A percentile compares a stretch with the other conserved stretches of the same genome.
These are phyloP conservation scores for Crotalus viridis DNA, from an alignment of 2,113 vertebrate species.

Conservation along the genomic window DNA sequence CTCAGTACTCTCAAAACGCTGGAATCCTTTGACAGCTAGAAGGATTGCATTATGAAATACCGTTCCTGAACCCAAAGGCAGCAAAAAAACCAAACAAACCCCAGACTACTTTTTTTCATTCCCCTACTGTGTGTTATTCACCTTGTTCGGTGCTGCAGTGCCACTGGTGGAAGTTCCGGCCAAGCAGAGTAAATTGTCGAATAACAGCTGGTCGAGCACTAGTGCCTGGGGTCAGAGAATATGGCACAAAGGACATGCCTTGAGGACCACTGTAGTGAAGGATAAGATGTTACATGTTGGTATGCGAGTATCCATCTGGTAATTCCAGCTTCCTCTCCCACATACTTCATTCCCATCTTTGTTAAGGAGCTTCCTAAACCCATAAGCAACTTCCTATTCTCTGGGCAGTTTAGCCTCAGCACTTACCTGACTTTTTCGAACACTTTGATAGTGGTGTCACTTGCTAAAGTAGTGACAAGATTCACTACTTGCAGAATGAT, in stretches of 20 bases:
- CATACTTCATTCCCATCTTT: not conserved
- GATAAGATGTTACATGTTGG: slow-evolving; percentile 13
- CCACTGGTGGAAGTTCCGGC: slow-evolving; percentile 97
- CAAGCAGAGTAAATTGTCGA: slow-evolving; percentile 86
- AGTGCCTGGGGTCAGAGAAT: slow-evolving; percentile 69
- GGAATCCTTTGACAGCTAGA: slow-evolving; percentile 80
- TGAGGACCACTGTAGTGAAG: slow-evolving; percentile 68
- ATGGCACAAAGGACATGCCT: slow-evolving; percentile 73
- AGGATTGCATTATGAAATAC: not conserved
- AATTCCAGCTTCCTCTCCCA: not conserved
- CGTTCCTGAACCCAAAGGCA: not conserved
- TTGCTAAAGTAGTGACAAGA: slow-evolving; percentile 86
- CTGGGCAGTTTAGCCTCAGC: not conserved
- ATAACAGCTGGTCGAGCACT: slow-evolving; percentile 71
- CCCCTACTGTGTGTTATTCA: slow-evolving; percentile 49
- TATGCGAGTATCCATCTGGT: not conserved
- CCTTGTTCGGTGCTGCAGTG: slow-evolving; percentile 89
- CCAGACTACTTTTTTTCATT: too few species aligned
- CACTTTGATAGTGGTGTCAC: slow-evolving; percentile 87
- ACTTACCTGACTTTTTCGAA: slow-evolving; percentile 86
- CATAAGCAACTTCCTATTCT: not conserved
- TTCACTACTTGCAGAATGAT: slow-evolving; percentile 84
- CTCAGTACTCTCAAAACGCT: slow-evolving; percentile 81
- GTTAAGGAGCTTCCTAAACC: not conserved
- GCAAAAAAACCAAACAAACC: not conserved